Evolutionary conservation across 2,888 invertebrate species (phyloP).

Genomic region (Petrolisthes cinctipes): DNA sequence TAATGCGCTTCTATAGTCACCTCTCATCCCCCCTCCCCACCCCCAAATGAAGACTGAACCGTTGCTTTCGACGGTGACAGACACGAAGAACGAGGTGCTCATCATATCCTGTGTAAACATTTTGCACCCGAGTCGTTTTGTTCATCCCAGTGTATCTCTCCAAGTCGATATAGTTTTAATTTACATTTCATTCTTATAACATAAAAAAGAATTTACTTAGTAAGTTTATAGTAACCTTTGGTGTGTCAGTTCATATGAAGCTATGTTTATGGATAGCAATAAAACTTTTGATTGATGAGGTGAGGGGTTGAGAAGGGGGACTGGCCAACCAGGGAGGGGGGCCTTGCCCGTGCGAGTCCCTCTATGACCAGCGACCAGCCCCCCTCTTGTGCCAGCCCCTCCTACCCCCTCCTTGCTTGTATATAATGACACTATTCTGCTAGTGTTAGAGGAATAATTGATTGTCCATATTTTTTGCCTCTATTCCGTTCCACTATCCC

Average conservation of each 20-base stretch:
- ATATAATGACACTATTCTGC: constrained; percentile 50
- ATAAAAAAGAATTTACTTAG: constrained; percentile 9
- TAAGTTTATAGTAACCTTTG: constrained; percentile 35
- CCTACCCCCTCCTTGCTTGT: constrained; percentile 34
- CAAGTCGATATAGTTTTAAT: constrained; percentile 51
- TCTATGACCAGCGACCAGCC: neutral
- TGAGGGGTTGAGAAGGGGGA: constrained; percentile 7
- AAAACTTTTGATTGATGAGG: constrained; percentile 50
- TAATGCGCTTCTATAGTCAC: constrained; percentile 45
- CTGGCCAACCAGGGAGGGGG: neutral
- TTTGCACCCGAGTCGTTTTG: constrained; percentile 45
- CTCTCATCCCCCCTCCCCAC: neutral
- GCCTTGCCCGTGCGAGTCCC: neutral
- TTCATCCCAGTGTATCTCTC: constrained; percentile 45
- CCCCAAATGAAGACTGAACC: neutral
- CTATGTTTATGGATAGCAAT: constrained; percentile 60
- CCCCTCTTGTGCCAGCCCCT: neutral
- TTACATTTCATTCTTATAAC: constrained; percentile 42
- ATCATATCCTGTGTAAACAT: constrained; percentile 33
- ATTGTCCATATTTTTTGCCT: constrained; percentile 63
- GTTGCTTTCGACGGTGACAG: neutral
- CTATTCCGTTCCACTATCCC: constrained; percentile 59
- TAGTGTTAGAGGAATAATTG: constrained; percentile 54
- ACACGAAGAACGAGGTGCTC: constrained; percentile 42
- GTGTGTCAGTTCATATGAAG: constrained; percentile 56